Base-by-base conservation (phyloP, 2,888 invertebrate genomes). In the Neoaliturus tenellus region DNA sequence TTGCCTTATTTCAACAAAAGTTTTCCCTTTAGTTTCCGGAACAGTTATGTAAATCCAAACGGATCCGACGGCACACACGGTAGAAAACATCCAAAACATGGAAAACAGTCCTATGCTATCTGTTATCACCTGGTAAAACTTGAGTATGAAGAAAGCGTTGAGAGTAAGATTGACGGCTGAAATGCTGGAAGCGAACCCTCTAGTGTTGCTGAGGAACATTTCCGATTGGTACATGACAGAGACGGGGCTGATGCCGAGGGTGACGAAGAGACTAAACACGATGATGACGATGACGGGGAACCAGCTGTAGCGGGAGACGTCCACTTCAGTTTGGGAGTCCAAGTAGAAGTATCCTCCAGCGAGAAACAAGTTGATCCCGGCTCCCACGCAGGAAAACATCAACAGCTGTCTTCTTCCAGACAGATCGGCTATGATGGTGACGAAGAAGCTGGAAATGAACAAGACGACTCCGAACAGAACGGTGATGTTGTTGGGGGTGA, bases 21-120 rank as follows among this genome's bases (percentile, higher is more conserved):
- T 94, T 88, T 94, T 94, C 83, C 94, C 94, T 89, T 94, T 95
- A 2, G 95, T 95, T 90, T 95, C 95, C 0, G 95, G 95, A 23
- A 86, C 73, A 23, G 80, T 48, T 14, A 86, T 80, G 62, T 83
- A 86, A 17, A 86, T 85, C 17, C 82, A 81, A 25, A 86, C 20
- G 25, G 82, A 83, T 4, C 86, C 86, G n/a, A 86, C 14, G 14
- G 83, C n/a, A n/a, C 85, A 83, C 48, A 86, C 86, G 4, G 78
- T 20, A 1, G 86, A 82, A 62, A 86, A 87, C 8, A 87, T 69
- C 39, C 82, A 78, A 58, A 85, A 87, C 8, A 85, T 85, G 35
- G 86, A 39, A 73, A 85, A 87, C 4, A 86, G 69, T 0, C 87
- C 87, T 33, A 86, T 31, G 28, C 71, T 58, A 44, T 87, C 87